phyloP scores from a whole-genome alignment of 2,888 invertebrate genomes.

The Xestia xanthographa region DNA sequence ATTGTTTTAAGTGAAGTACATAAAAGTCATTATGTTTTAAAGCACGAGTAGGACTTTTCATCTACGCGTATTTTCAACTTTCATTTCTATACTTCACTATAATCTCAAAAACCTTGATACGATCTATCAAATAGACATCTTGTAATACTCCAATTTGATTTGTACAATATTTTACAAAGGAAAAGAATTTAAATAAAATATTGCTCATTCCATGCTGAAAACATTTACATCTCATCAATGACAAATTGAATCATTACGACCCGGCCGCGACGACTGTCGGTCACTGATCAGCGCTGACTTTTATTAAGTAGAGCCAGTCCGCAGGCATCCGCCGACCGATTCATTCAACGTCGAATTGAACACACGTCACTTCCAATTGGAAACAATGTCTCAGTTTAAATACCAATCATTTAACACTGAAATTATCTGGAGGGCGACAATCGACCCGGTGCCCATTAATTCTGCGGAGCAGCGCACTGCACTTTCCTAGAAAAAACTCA shows the following conservation, averaged over 20 bases:
- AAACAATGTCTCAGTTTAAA: conserved; percentile 76
- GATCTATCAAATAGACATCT: background rate
- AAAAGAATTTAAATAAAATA: background rate
- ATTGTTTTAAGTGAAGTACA: background rate
- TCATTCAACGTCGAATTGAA: conserved; percentile 68
- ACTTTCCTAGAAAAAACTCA: conserved; percentile 73
- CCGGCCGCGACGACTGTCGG: conserved; percentile 9
- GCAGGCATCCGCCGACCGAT: conserved; percentile 32
- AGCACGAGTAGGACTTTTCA: background rate
- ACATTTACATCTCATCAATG: conserved; percentile 38
- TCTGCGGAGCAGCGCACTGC: conserved; percentile 70
- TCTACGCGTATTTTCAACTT: background rate
- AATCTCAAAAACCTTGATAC: background rate
- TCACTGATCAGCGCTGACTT: conserved; percentile 51
- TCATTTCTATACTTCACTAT: background rate
- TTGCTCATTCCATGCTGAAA: conserved; percentile 3
- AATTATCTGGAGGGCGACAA: conserved; percentile 77
- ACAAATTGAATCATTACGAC: conserved; percentile 49
- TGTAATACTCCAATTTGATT: background rate
- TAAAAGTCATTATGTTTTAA: background rate
- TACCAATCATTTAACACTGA: conserved; percentile 75
- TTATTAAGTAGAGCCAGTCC: conserved; percentile 44
- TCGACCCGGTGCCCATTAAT: conserved; percentile 77
- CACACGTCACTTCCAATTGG: conserved; percentile 68
- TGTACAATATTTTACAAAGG: conserved; percentile 2